These are phyloP conservation scores for Himalopsyche kuldschensis DNA, from an alignment of 2,888 invertebrate genomes.

Conservation along the genomic window DNA sequence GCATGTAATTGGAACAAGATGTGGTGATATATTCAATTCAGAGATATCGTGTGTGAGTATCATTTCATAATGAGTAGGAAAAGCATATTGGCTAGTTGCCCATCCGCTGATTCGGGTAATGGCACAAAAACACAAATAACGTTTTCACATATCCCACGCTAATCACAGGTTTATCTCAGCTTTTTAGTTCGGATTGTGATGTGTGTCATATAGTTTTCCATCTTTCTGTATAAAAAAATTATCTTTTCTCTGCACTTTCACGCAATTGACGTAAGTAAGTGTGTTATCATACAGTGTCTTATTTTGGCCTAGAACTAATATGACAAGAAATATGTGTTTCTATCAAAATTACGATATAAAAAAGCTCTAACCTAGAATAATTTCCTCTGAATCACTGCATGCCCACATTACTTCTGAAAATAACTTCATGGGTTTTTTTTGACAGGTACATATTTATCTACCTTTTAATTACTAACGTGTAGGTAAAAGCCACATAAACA, in stretches of 20 bases:
- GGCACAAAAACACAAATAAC: constrained; percentile 35
- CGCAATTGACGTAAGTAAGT: background rate
- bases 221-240: background rate
- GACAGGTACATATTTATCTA: constrained; percentile 45
- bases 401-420: background rate
- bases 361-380: background rate
- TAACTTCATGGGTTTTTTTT: constrained; percentile 38
- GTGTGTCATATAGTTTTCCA: background rate
- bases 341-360: background rate
- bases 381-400: background rate
- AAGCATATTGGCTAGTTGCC: constrained; percentile 33
- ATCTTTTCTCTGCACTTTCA: background rate
- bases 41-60: constrained; percentile 30
- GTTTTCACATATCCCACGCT: constrained; percentile 32
- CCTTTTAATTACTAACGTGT: no score
- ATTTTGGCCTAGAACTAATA: background rate
- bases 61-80: constrained; percentile 22
- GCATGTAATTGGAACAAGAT: constrained; percentile 13
- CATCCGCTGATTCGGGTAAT: constrained; percentile 31
- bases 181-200: background rate
- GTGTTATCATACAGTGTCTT: background rate
- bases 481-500: no score
- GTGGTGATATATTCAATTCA: constrained; percentile 21
- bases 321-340: background rate
- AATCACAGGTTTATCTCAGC: constrained; percentile 8